Base-by-base conservation (phyloP, 2,113 vertebrate species). In the Ptilorrhoa leucosticta region DNA sequence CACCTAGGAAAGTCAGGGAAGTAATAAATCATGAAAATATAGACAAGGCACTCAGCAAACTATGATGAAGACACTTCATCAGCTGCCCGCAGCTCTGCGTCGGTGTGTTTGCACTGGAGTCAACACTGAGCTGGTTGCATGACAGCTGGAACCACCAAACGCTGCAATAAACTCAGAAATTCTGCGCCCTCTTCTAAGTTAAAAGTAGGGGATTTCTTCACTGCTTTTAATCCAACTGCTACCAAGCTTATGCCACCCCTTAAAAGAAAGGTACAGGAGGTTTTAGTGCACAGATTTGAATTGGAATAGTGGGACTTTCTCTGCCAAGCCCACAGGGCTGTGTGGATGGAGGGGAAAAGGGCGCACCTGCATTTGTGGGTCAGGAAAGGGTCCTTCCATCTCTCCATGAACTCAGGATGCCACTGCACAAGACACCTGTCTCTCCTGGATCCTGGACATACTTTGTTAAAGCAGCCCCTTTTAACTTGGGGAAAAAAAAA, bases 1-100 rank as follows among this genome's bases (percentile, higher is more conserved):
- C 65, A 82, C 48, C 56, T 69, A 61, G 60, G 87, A 64, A 91
- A 95, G 66, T 78, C 48, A 33, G 71, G 73, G 48, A 96, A 93
- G 87, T 79, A 82, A 96, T 95, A 95, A 93, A 94, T 97, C 87
- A 94, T 42, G 65, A 87, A 89, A 89, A 89, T 56, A 71, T 30
- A 89, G 87, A 91, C 91, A 93, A 61, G 51, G 54, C 54, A 58
- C 66, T 94, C 87, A 68, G 51, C 81, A 87, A 85, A 89, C 69
- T 82, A 14, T 71, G 90, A 89, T 89, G 87, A 95, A 84, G 77
- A 89, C 45, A 33, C 77, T 96, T 64, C 77, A 57, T 79, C 89
- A 93, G n/a, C 57, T 69, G 78, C 82, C 84, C 75, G 73, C 27
- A 83, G 81, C 40, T 70, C 51, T 68, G 48, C 0, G 0, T 20